These are phyloP conservation scores for Acanthosepion esculentum DNA, from an alignment of 2,888 invertebrate species.

Conservation along the genomic window DNA sequence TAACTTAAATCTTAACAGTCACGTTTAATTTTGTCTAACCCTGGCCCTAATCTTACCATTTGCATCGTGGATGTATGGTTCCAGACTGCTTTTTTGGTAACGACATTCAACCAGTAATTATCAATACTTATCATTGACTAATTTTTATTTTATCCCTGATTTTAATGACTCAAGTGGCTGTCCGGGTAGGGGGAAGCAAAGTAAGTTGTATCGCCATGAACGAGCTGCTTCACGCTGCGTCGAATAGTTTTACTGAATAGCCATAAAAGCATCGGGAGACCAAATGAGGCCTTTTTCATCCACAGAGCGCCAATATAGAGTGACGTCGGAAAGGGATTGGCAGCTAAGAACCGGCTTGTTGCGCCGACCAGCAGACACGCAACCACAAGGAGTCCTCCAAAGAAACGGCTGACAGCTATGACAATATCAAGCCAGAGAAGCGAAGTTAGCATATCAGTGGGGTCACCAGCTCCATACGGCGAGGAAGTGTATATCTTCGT, in stretches of 20 bases:
- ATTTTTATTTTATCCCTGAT: neutral
- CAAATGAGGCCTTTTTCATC: constrained; percentile 17
- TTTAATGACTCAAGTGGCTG: neutral
- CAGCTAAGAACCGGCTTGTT: neutral
- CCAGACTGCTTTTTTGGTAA: neutral
- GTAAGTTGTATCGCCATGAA: constrained; percentile 13
- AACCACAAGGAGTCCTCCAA: constrained; percentile 6
- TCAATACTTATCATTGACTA: neutral
- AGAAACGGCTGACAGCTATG: neutral
- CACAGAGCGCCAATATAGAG: constrained; percentile 23
- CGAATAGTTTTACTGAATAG: neutral
- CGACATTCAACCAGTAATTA: neutral
- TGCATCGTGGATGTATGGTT: no score
- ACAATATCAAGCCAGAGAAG: constrained; percentile 24
- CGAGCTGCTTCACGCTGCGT: neutral
- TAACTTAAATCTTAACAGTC: no score
- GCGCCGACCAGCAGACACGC: neutral
- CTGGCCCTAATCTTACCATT: no score
- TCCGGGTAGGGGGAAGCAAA: neutral
- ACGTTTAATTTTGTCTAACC: no score
- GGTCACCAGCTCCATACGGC: neutral
- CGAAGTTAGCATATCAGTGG: neutral
- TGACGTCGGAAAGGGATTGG: neutral
- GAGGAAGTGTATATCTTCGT: neutral
- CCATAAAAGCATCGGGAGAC: neutral